phyloP scores from a whole-genome alignment of 2,797 vertebrate species.

The Echiichthys vipera region DNA sequence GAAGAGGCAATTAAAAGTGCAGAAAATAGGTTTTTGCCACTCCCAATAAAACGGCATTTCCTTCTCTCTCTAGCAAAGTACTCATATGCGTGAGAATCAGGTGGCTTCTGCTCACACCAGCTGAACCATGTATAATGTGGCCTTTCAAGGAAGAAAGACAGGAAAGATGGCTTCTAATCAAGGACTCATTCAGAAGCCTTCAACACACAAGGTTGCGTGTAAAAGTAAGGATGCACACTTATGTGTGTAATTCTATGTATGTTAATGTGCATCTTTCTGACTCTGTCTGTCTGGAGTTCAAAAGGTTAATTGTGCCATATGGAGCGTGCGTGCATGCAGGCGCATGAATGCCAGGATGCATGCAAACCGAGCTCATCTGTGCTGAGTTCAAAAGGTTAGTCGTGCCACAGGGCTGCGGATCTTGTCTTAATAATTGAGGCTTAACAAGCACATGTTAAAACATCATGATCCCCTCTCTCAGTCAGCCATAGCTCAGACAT shows the following conservation, averaged over 20 bases:
- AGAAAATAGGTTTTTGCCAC: constrained; percentile 12
- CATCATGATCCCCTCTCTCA: constrained; percentile 55
- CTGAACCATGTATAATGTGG: constrained; percentile 45
- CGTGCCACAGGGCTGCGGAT: constrained; percentile 60
- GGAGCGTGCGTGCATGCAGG: constrained; percentile 58
- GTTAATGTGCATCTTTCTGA: constrained; percentile 42
- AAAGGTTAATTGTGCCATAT: constrained; percentile 74
- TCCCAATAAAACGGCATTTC: constrained; percentile 20
- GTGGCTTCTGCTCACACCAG: constrained; percentile 38
- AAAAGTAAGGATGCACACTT: neutral
- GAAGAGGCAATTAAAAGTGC: constrained; percentile 28
- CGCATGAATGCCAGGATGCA: constrained; percentile 60
- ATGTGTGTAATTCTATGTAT: constrained; percentile 19
- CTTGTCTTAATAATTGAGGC: constrained; percentile 74
- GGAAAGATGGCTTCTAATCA: constrained; percentile 40
- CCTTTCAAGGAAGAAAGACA: constrained; percentile 47
- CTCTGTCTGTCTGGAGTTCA: constrained; percentile 65
- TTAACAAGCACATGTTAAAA: constrained; percentile 75
- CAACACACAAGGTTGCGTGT: constrained; percentile 28
- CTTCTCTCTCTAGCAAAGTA: constrained; percentile 8
- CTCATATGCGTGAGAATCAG: constrained; percentile 34
- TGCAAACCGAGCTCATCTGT: constrained; percentile 57
- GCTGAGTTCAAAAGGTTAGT: constrained; percentile 69
- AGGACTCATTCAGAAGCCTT: constrained; percentile 22
- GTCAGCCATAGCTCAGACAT: constrained; percentile 48